Evolutionary conservation across 2,113 vertebrate genomes (phyloP), one percentile per base, ranked within the genome.

Genomic region (Sminthopsis crassicaudata): DNA sequence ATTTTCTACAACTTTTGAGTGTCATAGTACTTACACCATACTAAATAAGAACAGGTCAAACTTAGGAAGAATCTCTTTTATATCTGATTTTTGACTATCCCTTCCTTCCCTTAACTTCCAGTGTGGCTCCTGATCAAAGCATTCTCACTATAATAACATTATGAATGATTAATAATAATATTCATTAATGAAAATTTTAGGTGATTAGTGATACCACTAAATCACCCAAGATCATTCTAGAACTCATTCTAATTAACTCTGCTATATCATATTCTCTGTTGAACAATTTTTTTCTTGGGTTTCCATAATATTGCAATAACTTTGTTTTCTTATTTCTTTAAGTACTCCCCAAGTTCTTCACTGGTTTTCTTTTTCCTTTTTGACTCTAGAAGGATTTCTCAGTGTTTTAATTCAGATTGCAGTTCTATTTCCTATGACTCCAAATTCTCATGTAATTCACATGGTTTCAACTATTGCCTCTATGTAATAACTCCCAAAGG

Each of bases 341-440:
- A 89, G n/a, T 96, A 88, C 95, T 95, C 91, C 76, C 90, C 55
- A 91, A 12, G 8, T 46, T 94, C 55, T 67, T 88, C n/a, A 51
- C 23, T 24, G 54, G 54, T 25, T 55, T 55, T 55, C 25, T 55
- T 90, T 12, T 46, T 96, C n/a, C 57, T 26, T 90, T 92, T 36
- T 92, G 25, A 46, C 36, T 89, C 25, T 22, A 55, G 24, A 90
- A 60, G 25, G 54, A 55, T 55, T 55, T 55, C 25, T 25, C 54
- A 55, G 8, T 26, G 54, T 55, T 11, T 46, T 27, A 23, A 93
- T 27, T 22, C 89, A 92, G 51, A 76, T 55, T 84, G 57, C 52
- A 42, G 16, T 50, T 95, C 30, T 12, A 52, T 8, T 91, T 51
- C 5, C 23, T 84, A 89, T 7, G 92, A 26, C 30, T 96, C 42